These are phyloP conservation scores for Acyrthosiphon pisum DNA, from an alignment of 1,140 invertebrate species.

Conservation along the genomic window DNA sequence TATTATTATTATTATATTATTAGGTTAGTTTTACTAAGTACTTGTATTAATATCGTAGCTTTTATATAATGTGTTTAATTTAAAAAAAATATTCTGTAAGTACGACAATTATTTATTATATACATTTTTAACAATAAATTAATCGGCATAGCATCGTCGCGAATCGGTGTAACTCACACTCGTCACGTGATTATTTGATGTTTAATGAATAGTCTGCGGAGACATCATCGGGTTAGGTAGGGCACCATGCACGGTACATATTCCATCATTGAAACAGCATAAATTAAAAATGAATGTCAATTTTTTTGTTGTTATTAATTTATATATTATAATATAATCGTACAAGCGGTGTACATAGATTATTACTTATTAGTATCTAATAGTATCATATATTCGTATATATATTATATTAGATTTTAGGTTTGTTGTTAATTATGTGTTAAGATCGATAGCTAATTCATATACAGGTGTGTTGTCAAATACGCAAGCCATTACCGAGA, in stretches of 20 bases:
- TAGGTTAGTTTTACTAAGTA: not conserved
- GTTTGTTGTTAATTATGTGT: slow-evolving; percentile 12
- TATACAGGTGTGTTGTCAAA: not conserved
- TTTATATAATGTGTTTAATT: not conserved
- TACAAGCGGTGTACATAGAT: not conserved
- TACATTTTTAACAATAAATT: not conserved
- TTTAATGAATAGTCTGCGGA: not conserved
- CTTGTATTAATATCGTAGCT: not conserved
- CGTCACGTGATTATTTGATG: not conserved
- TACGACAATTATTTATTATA: not conserved
- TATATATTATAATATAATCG: not conserved
- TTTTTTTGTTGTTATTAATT: not conserved
- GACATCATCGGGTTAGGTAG: not conserved
- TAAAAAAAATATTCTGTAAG: not conserved
- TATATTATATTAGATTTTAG: not conserved
- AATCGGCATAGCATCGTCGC: not conserved
- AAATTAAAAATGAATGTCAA: not conserved
- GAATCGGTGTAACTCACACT: not conserved
- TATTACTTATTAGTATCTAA: slow-evolving; percentile 2
- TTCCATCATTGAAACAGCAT: not conserved
- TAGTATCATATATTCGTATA: not conserved
- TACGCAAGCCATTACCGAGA: not conserved
- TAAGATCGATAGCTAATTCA: not conserved
- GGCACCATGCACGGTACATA: not conserved
- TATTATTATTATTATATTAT: not conserved